phyloP scores from a whole-genome alignment of 2,797 vertebrate species.

The Chiroxiphia lanceolata region DNA sequence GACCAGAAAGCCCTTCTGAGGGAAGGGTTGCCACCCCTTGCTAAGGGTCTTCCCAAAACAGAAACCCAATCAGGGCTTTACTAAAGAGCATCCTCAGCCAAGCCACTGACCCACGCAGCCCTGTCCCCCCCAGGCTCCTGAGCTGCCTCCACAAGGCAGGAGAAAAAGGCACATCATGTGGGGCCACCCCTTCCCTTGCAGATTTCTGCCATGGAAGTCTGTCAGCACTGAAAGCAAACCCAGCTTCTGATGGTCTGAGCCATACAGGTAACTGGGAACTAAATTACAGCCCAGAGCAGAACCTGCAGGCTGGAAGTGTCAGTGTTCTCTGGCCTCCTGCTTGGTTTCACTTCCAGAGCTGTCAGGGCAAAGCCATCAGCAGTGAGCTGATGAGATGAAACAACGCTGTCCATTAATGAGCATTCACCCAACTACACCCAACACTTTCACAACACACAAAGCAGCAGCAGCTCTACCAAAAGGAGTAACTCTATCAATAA shows the following conservation, averaged over 20 bases:
- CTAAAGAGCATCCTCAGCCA: background rate
- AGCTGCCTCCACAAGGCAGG: background rate
- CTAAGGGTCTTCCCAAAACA: background rate
- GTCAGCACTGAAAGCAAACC: background rate
- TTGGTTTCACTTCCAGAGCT: background rate
- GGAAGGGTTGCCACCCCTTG: background rate
- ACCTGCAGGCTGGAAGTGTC: background rate
- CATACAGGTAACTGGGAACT: background rate
- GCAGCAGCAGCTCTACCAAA: background rate
- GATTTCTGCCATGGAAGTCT: background rate
- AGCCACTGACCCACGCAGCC: background rate
- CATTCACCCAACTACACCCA: background rate
- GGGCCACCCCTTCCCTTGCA: background rate
- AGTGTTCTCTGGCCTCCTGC: background rate
- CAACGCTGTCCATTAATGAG: rapidly evolving
- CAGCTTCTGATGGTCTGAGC: background rate
- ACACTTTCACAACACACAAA: background rate
- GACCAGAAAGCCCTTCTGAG: background rate
- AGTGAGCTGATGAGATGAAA: background rate
- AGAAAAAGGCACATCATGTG: background rate
- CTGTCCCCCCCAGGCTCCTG: background rate
- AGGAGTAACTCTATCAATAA: background rate
- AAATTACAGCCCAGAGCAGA: background rate
- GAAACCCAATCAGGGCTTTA: background rate
- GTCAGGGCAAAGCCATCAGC: background rate